A percentile compares a stretch with the other conserved stretches of the same genome.
Evolutionary conservation across 2,888 invertebrate species (phyloP).

Genomic region (Ennomos erosarius): DNA sequence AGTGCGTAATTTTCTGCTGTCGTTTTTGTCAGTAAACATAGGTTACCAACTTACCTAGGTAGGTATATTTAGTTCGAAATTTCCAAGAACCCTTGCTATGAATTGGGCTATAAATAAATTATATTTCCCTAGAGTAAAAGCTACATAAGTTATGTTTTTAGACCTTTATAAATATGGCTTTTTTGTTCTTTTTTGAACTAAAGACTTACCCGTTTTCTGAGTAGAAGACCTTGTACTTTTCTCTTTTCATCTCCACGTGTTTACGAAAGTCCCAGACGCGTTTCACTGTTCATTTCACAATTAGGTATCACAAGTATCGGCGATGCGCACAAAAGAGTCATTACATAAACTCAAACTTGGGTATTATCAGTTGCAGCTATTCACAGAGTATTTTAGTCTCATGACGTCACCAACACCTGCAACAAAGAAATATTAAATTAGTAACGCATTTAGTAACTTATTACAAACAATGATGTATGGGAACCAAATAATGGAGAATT

Average conservation of each 20-base stretch:
- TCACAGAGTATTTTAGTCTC: conserved; percentile 47
- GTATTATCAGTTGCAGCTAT: conserved; percentile 50
- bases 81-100: no score
- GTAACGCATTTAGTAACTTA: conserved; percentile 38
- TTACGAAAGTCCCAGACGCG: conserved; percentile 54
- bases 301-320: conserved; percentile 27
- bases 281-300: conserved; percentile 73
- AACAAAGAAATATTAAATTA: conserved; percentile 55
- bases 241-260: conserved; percentile 82
- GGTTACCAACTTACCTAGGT: no score
- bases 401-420: conserved; percentile 53
- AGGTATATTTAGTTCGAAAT: no score
- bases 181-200: neutral
- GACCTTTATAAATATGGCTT: no score
- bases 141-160: no score
- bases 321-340: conserved; percentile 45
- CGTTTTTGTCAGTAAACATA: neutral
- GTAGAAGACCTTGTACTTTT: conserved; percentile 76
- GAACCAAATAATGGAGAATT: conserved; percentile 28
- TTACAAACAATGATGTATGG: conserved; percentile 35
- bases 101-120: no score
- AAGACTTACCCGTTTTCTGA: conserved; percentile 67
- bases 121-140: no score
- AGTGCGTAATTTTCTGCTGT: conserved; percentile 16
- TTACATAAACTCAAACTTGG: conserved; percentile 54